Evolutionary conservation across 23 tunicate genomes (phyloP).

Genomic region (Halocynthia roretzi): DNA sequence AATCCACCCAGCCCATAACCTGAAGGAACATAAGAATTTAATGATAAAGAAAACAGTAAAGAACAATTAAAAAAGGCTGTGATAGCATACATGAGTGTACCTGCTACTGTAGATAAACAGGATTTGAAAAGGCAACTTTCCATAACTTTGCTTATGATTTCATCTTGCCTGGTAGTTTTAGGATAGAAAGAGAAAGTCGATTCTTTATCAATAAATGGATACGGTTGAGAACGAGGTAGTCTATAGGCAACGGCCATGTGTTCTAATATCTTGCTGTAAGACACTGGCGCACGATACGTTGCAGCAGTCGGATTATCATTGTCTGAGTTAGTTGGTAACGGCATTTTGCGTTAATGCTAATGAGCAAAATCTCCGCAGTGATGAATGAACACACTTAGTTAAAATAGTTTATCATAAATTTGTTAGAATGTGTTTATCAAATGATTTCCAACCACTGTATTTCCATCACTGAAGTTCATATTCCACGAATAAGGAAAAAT

Average conservation of each 20-base stretch:
- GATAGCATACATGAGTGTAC: background rate
- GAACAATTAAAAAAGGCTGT: background rate
- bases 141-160: background rate
- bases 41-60: background rate
- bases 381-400: no score
- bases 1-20: constrained; percentile 39
- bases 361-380: no score
- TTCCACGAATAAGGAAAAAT: no score
- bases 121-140: constrained; percentile 16
- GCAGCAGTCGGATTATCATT: no score
- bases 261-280: constrained; percentile 8
- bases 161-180: constrained; percentile 5
- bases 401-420: no score
- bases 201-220: constrained; percentile 13
- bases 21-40: background rate
- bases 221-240: constrained; percentile 11
- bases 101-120: constrained; percentile 9
- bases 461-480: no score
- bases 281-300: background rate
- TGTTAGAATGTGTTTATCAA: no score
- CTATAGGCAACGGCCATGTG: constrained; percentile 9
- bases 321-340: no score
- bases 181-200: constrained; percentile 17
- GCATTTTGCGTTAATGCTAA: no score
- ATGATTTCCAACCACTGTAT: no score